Percentiles rank a stretch among this genome's conserved stretches.
phyloP scores from a whole-genome alignment of 2,113 vertebrate genomes.

The Platysternon megacephalum region DNA sequence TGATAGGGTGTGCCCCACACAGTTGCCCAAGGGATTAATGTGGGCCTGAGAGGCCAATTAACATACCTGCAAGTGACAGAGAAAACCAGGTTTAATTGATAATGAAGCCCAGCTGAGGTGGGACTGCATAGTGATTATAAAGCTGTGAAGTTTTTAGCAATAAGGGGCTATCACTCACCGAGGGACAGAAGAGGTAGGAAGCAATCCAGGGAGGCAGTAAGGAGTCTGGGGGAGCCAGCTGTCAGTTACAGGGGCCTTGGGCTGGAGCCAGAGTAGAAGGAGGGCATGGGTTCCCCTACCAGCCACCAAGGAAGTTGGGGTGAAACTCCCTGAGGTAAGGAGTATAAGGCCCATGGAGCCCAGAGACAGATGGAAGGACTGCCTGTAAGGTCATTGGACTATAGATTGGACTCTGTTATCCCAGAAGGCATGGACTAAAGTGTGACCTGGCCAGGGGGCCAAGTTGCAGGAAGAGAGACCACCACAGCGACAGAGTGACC shows the following conservation, averaged over 20 bases:
- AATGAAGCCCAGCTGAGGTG: background rate
- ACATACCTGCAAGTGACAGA: background rate
- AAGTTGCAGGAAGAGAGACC: background rate
- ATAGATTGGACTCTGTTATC: background rate
- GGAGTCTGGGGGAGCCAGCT: background rate
- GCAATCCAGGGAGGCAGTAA: background rate
- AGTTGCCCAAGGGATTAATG: background rate
- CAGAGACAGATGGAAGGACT: background rate
- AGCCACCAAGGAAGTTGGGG: background rate
- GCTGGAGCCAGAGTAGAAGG: background rate
- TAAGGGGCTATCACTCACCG: background rate
- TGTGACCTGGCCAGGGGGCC: background rate
- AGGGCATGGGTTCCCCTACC: background rate
- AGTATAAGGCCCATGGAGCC: background rate
- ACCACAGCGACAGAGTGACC: background rate
- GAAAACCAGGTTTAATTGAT: background rate
- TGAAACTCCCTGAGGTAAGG: background rate
- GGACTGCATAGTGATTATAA: background rate
- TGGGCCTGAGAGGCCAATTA: background rate
- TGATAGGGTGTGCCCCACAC: background rate
- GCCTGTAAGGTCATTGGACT: background rate
- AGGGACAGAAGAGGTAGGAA: background rate
- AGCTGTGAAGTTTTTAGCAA: background rate
- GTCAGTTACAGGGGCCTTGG: background rate
- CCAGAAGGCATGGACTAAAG: background rate